Conservation (phyloP, 2,797 vertebrate genomes). For the Falco novaeseelandiae region DNA sequence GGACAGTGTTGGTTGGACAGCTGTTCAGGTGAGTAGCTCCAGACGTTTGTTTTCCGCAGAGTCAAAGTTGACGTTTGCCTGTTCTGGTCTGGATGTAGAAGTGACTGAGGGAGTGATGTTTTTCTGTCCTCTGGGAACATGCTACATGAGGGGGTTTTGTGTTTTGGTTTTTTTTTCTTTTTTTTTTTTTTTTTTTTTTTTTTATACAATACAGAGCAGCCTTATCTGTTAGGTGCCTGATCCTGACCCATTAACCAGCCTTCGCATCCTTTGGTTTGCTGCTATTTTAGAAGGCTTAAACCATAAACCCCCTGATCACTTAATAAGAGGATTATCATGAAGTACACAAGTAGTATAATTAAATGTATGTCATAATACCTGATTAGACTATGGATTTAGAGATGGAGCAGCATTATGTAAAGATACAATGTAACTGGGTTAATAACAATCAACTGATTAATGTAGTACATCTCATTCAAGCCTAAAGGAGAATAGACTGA, state of each 20-base stretch:
- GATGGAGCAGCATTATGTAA: conserved; percentile 3
- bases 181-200: no score
- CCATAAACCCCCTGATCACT: fast-evolving
- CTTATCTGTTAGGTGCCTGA: background rate
- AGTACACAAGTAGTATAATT: background rate
- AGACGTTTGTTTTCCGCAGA: background rate
- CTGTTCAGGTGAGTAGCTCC: background rate
- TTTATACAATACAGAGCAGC: background rate
- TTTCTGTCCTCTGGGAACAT: background rate
- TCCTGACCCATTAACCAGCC: background rate
- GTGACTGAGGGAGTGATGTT: fast-evolving
- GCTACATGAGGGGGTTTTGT: fast-evolving
- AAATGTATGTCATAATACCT: background rate
- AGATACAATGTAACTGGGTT: conserved; percentile 23
- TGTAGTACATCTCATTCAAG: background rate
- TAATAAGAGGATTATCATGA: background rate
- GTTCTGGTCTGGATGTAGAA: background rate
- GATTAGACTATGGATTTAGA: conserved; percentile 37
- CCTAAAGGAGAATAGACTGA: background rate
- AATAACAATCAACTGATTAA: conserved; percentile 43
- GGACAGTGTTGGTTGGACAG: background rate
- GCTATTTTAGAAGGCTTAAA: background rate
- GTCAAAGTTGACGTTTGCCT: background rate
- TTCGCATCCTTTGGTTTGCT: background rate
- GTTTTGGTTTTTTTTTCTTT: no score